Conservation (phyloP, 2,113 vertebrate genomes). For the Sturnus vulgaris region DNA sequence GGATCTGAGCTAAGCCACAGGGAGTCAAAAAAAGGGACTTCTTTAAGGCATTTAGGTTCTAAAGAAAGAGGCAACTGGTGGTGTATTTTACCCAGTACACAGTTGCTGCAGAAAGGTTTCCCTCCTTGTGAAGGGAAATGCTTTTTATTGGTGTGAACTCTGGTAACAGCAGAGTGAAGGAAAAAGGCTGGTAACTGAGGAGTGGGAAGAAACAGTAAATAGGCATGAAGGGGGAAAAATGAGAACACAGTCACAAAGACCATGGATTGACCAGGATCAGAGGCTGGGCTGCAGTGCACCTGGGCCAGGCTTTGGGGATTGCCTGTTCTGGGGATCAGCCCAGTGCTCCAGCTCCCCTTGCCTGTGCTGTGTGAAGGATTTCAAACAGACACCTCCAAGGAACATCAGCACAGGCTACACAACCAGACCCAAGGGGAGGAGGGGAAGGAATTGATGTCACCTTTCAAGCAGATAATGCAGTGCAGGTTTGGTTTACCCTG, state of each 20-base stretch:
- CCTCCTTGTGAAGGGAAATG: accelerated
- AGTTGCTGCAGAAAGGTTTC: background rate
- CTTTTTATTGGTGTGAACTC: background rate
- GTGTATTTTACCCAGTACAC: background rate
- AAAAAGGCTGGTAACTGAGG: background rate
- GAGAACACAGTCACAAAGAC: background rate
- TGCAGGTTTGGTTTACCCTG: background rate
- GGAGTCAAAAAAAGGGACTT: background rate
- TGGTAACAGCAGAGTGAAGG: background rate
- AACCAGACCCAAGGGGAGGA: background rate
- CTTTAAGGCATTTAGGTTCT: background rate
- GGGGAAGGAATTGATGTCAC: too few relatives aligned
- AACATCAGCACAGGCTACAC: background rate
- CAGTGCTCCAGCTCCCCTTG: background rate
- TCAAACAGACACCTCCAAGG: background rate
- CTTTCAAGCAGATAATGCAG: background rate
- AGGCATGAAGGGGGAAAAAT: accelerated
- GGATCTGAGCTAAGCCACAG: background rate
- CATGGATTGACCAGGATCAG: background rate
- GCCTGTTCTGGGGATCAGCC: background rate
- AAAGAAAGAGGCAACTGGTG: background rate
- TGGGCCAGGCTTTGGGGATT: background rate
- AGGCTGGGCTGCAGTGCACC: background rate
- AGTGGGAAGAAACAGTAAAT: background rate
- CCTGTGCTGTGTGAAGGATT: background rate